A percentile compares a stretch with the other conserved stretches of the same genome.
phyloP scores from a whole-genome alignment of 2,797 vertebrate species.

The Sebastes melanostomus region DNA sequence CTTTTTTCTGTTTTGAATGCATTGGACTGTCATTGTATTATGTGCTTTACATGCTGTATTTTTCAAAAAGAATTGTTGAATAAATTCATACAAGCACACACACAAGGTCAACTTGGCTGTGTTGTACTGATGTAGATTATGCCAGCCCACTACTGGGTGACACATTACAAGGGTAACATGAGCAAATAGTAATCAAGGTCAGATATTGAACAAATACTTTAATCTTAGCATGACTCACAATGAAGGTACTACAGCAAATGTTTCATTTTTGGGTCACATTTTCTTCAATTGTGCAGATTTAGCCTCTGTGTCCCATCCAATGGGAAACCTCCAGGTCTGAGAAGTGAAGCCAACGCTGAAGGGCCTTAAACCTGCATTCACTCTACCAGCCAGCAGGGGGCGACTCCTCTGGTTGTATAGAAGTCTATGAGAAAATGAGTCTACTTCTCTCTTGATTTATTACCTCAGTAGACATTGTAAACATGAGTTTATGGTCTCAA shows the following conservation, averaged over 20 bases:
- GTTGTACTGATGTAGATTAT: neutral
- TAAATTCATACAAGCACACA: neutral
- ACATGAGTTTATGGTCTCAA: too few relatives aligned
- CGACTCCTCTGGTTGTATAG: too few relatives aligned
- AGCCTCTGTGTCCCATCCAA: neutral
- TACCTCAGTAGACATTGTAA: too few relatives aligned
- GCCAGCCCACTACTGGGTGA: neutral
- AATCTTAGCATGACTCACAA: conserved; percentile 14
- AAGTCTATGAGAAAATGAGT: too few relatives aligned
- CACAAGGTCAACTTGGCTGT: conserved; percentile 14
- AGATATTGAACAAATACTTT: neutral
- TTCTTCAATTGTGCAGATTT: neutral
- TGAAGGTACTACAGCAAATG: neutral
- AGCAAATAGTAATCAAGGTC: conserved; percentile 13
- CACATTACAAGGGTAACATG: neutral
- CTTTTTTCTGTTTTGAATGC: conserved; percentile 1
- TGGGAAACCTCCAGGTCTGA: too few relatives aligned
- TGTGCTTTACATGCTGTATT: neutral
- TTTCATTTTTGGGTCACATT: neutral
- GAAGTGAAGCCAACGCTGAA: too few relatives aligned
- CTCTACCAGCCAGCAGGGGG: too few relatives aligned
- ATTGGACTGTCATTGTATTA: neutral
- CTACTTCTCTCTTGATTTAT: too few relatives aligned
- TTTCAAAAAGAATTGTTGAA: conserved; percentile 11
- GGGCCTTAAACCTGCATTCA: too few relatives aligned